These are phyloP conservation scores for Menura novaehollandiae DNA, from an alignment of 2,113 vertebrate genomes.

Conservation along the genomic window DNA sequence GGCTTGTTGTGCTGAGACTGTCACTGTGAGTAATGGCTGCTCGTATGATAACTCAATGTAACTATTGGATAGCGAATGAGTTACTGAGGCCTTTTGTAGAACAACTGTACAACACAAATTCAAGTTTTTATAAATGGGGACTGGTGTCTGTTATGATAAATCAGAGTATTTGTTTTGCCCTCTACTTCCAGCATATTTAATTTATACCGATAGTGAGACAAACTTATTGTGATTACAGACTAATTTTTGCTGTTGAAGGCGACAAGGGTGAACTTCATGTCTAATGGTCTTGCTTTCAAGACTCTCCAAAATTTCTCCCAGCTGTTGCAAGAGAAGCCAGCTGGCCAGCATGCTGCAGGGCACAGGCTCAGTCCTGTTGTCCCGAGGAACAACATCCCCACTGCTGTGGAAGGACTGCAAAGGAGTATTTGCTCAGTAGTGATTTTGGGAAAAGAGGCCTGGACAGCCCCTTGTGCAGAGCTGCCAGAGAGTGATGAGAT, in stretches of 20 bases:
- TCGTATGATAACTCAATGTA: slow-evolving; percentile 32
- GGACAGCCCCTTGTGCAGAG: neutral
- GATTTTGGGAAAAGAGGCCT: neutral
- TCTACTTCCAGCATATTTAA: neutral
- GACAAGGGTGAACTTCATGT: neutral
- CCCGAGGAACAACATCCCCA: neutral
- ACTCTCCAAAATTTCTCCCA: neutral
- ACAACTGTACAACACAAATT: neutral
- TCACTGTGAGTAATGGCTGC: slow-evolving; percentile 41
- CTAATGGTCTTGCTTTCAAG: neutral
- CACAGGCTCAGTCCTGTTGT: accelerated
- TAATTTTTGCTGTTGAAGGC: neutral
- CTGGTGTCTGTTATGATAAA: neutral
- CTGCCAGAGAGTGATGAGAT: neutral
- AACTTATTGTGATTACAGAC: neutral
- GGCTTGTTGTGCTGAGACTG: slow-evolving; percentile 11
- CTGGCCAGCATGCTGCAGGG: neutral
- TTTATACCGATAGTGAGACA: neutral
- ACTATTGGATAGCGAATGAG: neutral
- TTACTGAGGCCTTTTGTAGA: neutral
- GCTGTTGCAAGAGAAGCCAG: neutral
- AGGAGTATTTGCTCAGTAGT: neutral
- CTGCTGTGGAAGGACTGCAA: neutral
- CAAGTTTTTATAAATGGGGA: neutral
- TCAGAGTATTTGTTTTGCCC: neutral